Evolutionary conservation across 2,888 invertebrate species (phyloP).

Genomic region (Quadriops clusia): DNA sequence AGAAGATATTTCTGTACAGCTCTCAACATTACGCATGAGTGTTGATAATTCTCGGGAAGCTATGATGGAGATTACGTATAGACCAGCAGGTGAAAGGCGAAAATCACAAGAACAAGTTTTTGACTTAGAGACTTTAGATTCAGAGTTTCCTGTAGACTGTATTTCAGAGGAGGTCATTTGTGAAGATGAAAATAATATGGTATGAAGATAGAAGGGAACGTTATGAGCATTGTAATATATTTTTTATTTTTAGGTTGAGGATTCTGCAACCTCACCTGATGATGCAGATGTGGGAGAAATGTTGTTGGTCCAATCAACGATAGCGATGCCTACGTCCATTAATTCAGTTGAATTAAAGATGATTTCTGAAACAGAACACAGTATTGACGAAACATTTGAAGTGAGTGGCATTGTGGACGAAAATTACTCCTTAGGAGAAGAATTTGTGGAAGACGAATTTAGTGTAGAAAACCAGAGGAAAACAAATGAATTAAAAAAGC

Average conservation of each 20-base stretch:
- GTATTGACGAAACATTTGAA: slow-evolving; percentile 4
- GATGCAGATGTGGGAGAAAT: too few species aligned
- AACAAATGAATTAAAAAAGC: slow-evolving; percentile 10
- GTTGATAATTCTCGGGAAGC: too few species aligned
- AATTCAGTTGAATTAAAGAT: neutral
- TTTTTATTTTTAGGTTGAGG: too few species aligned
- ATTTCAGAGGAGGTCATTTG: slow-evolving; percentile 20
- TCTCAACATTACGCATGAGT: too few species aligned
- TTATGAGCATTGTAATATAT: slow-evolving; percentile 11
- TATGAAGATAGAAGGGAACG: slow-evolving; percentile 5
- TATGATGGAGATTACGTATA: too few species aligned
- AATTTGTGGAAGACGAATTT: slow-evolving; percentile 4
- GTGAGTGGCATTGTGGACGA: slow-evolving; percentile 2
- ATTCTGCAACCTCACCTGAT: too few species aligned
- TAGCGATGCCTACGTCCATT: too few species aligned
- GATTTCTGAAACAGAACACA: slow-evolving; percentile 6
- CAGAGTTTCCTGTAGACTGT: slow-evolving; percentile 22
- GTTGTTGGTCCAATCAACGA: neutral
- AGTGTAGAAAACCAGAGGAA: slow-evolving; percentile 5
- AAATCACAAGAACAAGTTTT: slow-evolving; percentile 11
- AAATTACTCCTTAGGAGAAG: too few species aligned
- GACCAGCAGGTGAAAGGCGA: slow-evolving; percentile 3
- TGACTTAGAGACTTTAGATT: slow-evolving; percentile 13
- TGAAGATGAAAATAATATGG: slow-evolving; percentile 13
- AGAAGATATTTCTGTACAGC: neutral